Percentiles rank a stretch among this genome's conserved stretches.
These are phyloP conservation scores for Pangasianodon gigas DNA, from an alignment of 2,113 vertebrate species.

Conservation along the genomic window DNA sequence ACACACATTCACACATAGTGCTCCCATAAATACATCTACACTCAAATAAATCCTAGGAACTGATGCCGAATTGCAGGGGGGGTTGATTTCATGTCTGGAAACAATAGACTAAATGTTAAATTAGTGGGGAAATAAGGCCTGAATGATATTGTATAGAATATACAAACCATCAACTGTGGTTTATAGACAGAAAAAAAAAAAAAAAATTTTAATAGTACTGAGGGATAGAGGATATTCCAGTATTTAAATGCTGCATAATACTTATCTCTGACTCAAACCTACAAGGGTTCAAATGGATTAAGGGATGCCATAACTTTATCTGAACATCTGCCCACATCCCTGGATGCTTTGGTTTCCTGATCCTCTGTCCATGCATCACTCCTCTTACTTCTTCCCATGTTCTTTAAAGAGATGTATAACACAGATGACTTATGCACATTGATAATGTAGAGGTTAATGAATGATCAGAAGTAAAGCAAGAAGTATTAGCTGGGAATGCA, in stretches of 20 bases:
- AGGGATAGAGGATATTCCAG: neutral
- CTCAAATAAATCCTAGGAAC: conserved; percentile 71
- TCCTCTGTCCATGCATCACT: conserved; percentile 10
- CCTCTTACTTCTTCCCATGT: conserved; percentile 26
- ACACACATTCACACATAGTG: conserved; percentile 44
- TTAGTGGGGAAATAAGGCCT: conserved; percentile 69
- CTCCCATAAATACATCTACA: conserved; percentile 46
- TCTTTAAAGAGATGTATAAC: conserved; percentile 40
- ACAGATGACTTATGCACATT: conserved; percentile 9
- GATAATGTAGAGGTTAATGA: conserved; percentile 33
- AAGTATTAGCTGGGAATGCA: neutral
- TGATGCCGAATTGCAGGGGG: conserved; percentile 76
- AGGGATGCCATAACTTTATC: neutral
- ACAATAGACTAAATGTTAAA: conserved; percentile 68
- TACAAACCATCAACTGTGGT: conserved; percentile 36
- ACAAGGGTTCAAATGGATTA: neutral
- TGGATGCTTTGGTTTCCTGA: conserved; percentile 8
- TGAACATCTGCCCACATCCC: conserved; percentile 8
- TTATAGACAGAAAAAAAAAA: neutral
- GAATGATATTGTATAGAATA: conserved; percentile 67
- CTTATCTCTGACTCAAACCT: neutral
- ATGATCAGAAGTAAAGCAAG: conserved; percentile 19
- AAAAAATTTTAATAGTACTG: neutral
- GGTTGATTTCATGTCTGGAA: conserved; percentile 66
- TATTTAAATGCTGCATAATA: conserved; percentile 35